Conservation (phyloP, 1,140 invertebrate genomes). For the Bombus vancouverensis region DNA sequence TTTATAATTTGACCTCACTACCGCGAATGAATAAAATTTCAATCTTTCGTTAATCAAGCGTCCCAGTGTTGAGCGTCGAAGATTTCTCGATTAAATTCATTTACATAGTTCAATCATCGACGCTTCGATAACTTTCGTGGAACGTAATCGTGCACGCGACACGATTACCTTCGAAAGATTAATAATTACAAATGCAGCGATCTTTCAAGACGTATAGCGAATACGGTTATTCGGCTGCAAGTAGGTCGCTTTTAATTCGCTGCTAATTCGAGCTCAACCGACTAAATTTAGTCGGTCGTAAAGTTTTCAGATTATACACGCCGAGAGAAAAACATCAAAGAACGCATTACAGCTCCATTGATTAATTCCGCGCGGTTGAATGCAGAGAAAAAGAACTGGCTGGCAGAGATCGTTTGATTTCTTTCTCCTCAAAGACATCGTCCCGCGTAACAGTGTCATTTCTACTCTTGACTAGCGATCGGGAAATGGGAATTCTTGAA, state of each 20-base stretch:
- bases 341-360: neutral
- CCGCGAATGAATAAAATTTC: neutral
- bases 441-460: neutral
- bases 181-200: neutral
- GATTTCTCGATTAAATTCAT: neutral
- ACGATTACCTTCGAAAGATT: neutral
- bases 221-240: no score
- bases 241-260: neutral
- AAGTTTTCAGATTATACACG: neutral
- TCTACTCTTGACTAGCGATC: neutral
- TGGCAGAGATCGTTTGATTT: constrained; percentile 10
- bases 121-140: neutral
- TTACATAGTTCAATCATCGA: neutral
- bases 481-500: constrained; percentile 6
- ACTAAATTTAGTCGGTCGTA: neutral
- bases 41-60: neutral
- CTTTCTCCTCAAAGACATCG: neutral
- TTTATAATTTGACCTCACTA: neutral
- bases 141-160: neutral
- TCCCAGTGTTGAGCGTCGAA: neutral
- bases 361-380: constrained; percentile 12
- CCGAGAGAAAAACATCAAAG: neutral
- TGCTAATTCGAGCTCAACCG: neutral
- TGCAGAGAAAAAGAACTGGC: neutral
- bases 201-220: neutral